A percentile compares a stretch with the other conserved stretches of the same genome.
Evolutionary conservation across 2,888 invertebrate genomes (phyloP).

Genomic region (Halictus quadricinctus): DNA sequence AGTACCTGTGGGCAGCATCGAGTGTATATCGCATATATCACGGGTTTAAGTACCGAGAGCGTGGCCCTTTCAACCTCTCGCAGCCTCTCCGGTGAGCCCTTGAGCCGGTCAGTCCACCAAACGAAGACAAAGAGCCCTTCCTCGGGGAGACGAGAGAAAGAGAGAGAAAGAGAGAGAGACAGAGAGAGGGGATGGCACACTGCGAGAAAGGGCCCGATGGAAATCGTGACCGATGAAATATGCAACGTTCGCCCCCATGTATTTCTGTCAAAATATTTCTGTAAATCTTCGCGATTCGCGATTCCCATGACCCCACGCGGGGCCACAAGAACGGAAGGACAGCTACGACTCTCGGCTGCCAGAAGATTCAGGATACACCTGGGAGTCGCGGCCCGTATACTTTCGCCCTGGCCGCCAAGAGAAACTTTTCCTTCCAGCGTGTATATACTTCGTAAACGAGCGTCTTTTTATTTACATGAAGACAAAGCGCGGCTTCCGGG

Average conservation of each 20-base stretch:
- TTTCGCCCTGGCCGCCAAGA: not conserved
- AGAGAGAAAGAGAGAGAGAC: not conserved
- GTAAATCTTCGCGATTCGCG: constrained; percentile 47
- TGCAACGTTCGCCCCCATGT: constrained; percentile 41
- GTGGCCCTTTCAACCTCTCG: constrained; percentile 56
- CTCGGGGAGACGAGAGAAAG: constrained; percentile 1
- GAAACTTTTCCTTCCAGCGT: not conserved
- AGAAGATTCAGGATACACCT: constrained; percentile 1
- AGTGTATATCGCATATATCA: constrained; percentile 70
- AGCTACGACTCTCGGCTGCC: not conserved
- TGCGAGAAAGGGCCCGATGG: constrained; percentile 30
- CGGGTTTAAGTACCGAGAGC: constrained; percentile 66
- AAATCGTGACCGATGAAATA: constrained; percentile 57
- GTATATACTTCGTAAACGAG: constrained; percentile 7
- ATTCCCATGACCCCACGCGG: constrained; percentile 14
- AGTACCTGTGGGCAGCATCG: constrained; percentile 65
- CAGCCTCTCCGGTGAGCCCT: constrained; percentile 44
- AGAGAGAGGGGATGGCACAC: not conserved
- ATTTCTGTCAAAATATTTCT: constrained; percentile 59
- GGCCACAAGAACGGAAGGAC: not conserved
- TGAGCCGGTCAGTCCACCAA: constrained; percentile 38
- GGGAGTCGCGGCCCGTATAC: constrained; percentile 14
- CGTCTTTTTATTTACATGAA: constrained; percentile 18
- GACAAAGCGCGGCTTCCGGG: not conserved
- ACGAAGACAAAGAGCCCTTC: constrained; percentile 54